phyloP scores from a whole-genome alignment of 2,797 vertebrate genomes.

The Helostoma temminkii region DNA sequence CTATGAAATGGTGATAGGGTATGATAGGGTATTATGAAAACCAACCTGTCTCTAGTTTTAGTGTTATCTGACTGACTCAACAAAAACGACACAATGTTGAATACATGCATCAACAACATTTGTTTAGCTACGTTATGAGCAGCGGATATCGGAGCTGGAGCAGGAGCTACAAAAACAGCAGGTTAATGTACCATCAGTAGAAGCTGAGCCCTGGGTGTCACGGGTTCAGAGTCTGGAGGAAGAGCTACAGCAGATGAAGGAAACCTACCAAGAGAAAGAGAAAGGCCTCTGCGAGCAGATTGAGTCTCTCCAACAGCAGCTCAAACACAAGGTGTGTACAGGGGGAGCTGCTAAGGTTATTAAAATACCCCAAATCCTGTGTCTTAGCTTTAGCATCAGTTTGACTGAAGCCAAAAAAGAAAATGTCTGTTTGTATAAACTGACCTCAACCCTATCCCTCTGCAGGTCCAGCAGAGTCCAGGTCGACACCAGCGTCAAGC shows the following conservation, averaged over 20 bases:
- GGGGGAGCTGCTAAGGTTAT: neutral
- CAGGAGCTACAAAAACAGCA: conserved; percentile 81
- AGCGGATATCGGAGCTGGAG: conserved; percentile 89
- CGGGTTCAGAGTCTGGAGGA: conserved; percentile 72
- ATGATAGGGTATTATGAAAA: too few relatives aligned
- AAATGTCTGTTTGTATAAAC: neutral
- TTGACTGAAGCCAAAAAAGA: too few relatives aligned
- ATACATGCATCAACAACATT: too few relatives aligned
- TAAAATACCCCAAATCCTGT: neutral
- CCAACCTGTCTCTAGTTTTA: too few relatives aligned
- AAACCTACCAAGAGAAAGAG: conserved; percentile 77
- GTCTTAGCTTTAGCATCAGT: too few relatives aligned
- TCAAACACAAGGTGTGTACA: conserved; percentile 63
- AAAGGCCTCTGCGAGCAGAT: conserved; percentile 85
- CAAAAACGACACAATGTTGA: too few relatives aligned
- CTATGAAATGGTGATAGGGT: too few relatives aligned
- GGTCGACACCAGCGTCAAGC: conserved; percentile 76
- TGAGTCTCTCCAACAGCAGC: conserved; percentile 84
- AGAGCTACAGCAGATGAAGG: conserved; percentile 81
- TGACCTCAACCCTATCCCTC: neutral
- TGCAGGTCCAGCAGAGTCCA: conserved; percentile 62
- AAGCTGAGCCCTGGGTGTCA: conserved; percentile 36
- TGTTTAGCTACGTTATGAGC: conserved; percentile 90
- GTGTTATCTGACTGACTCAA: too few relatives aligned
- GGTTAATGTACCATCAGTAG: conserved; percentile 49